Percentiles rank a stretch among this genome's conserved stretches.
Conservation (phyloP, 2,113 vertebrate species). For the Cephalophus harveyi region DNA sequence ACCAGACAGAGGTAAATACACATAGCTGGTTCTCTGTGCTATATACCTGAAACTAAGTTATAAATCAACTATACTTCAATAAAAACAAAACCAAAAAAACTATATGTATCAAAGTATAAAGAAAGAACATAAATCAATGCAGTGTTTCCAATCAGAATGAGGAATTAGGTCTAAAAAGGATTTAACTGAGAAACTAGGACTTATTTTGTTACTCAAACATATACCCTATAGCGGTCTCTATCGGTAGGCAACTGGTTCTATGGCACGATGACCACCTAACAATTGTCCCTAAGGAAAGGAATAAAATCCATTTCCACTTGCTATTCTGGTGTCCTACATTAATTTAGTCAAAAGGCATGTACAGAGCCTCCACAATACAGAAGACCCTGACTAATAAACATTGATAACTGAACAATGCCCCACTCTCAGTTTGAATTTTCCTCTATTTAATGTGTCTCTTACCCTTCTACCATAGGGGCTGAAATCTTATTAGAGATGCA, state of each 20-base stretch:
- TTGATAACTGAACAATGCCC: neutral
- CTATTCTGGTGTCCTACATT: neutral
- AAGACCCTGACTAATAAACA: neutral
- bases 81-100: neutral
- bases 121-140: neutral
- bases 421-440: neutral
- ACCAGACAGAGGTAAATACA: neutral
- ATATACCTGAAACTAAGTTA: neutral
- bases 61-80: neutral
- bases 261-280: neutral
- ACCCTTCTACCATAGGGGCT: neutral
- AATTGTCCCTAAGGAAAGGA: neutral
- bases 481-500: neutral
- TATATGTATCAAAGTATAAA: neutral
- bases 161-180: neutral
- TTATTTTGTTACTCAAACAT: neutral
- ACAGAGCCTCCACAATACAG: neutral
- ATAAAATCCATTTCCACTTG: neutral
- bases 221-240: neutral
- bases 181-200: neutral
- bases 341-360: neutral
- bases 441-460: neutral
- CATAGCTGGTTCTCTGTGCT: neutral
- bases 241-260: neutral
- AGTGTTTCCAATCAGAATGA: neutral